Conservation (phyloP, 1,140 invertebrate genomes). For the Sipha flava region DNA sequence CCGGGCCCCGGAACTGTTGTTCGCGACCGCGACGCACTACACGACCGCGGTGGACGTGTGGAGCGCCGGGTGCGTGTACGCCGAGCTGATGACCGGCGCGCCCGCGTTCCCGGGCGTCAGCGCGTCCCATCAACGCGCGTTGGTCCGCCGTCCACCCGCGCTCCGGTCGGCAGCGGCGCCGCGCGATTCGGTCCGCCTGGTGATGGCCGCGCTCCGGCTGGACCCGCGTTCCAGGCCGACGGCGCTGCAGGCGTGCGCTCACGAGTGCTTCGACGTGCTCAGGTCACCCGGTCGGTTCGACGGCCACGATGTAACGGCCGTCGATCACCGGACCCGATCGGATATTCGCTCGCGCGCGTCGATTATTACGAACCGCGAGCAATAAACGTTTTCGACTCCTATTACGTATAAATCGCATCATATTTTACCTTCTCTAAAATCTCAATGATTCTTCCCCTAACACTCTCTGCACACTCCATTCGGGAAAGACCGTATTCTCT, state of each 20-base stretch:
- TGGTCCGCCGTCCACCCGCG: neutral
- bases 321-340: too few species aligned
- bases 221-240: neutral
- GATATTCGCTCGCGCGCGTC: too few species aligned
- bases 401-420: too few species aligned
- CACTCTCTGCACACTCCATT: too few species aligned
- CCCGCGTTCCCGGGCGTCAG: neutral
- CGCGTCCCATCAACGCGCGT: neutral
- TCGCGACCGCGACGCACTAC: neutral
- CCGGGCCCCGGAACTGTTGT: neutral
- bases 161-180: neutral
- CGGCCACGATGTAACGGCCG: neutral
- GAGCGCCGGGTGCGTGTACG: constrained; percentile 11
- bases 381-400: too few species aligned
- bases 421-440: too few species aligned
- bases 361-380: too few species aligned
- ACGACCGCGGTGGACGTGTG: neutral
- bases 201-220: neutral
- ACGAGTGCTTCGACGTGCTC: neutral
- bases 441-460: too few species aligned
- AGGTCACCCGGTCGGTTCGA: neutral
- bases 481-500: too few species aligned
- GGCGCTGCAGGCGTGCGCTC: neutral
- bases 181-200: neutral
- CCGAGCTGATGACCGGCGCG: neutral